Conservation (phyloP, 2,797 vertebrate genomes). For the Chelmon rostratus region DNA sequence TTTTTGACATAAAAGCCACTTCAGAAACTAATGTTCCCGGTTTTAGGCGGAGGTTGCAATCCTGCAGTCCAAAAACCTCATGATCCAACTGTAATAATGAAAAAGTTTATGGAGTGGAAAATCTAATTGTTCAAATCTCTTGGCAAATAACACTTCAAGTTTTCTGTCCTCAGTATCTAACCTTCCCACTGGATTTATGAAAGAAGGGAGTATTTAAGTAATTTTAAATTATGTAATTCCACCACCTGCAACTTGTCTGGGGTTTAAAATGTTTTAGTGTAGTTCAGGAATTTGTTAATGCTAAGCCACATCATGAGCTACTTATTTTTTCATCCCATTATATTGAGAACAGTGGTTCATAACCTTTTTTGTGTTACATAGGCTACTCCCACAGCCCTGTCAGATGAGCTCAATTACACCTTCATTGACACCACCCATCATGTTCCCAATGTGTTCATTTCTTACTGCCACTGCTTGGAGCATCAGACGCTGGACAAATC, state of each 20-base stretch:
- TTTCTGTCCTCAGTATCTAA: slow-evolving; percentile 3
- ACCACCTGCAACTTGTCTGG: slow-evolving; percentile 29
- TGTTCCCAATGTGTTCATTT: not conserved
- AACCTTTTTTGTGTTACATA: not conserved
- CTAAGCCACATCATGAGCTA: slow-evolving; percentile 1
- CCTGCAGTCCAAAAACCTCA: slow-evolving; percentile 18
- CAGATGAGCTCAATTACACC: too few relatives aligned
- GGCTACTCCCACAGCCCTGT: not conserved
- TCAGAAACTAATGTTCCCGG: slow-evolving; percentile 32
- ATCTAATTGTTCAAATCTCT: slow-evolving; percentile 38
- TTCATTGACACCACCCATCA: not conserved
- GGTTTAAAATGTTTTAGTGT: slow-evolving; percentile 18
- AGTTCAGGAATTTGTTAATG: slow-evolving; percentile 20
- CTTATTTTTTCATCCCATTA: slow-evolving; percentile 10
- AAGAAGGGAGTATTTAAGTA: not conserved
- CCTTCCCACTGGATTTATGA: slow-evolving; percentile 17
- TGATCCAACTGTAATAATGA: slow-evolving; percentile 14
- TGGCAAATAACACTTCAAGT: slow-evolving; percentile 4
- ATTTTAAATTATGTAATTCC: slow-evolving; percentile 4
- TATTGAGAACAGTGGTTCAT: not conserved
- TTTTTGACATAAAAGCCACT: slow-evolving; percentile 19
- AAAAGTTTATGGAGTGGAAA: slow-evolving; percentile 54
- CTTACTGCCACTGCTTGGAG: too few relatives aligned
- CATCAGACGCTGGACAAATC: not conserved
- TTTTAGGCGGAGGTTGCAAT: slow-evolving; percentile 44